Percentiles rank a stretch among this genome's conserved stretches.
Evolutionary conservation across 2,888 invertebrate species (phyloP).

Genomic region (Nebria salina): DNA sequence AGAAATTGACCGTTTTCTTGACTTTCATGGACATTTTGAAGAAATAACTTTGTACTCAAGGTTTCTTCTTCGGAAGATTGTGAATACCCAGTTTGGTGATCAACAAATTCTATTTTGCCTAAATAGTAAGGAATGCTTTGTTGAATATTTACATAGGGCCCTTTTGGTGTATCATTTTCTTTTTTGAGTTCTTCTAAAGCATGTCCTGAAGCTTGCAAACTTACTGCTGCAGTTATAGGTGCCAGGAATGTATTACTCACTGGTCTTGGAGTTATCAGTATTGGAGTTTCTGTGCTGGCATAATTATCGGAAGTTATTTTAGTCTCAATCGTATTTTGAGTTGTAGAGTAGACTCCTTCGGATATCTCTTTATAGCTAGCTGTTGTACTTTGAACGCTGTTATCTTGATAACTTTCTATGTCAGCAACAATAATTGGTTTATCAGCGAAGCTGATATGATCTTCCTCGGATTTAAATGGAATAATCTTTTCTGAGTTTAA

Average conservation of each 20-base stretch:
- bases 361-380: constrained; percentile 49
- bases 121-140: constrained; percentile 69
- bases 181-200: constrained; percentile 40
- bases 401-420: constrained; percentile 50
- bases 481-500: constrained; percentile 35
- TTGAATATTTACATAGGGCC: constrained; percentile 72
- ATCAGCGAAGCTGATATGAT: constrained; percentile 52
- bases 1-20: neutral
- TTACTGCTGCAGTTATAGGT: constrained; percentile 70
- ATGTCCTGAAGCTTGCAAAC: constrained; percentile 62
- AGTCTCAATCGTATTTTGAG: constrained; percentile 52
- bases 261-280: constrained; percentile 68
- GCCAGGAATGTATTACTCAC: constrained; percentile 68
- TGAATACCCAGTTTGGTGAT: constrained; percentile 60
- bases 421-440: constrained; percentile 61
- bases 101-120: constrained; percentile 62
- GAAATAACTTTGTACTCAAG: constrained; percentile 41
- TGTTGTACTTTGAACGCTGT: constrained; percentile 52
- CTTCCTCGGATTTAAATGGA: constrained; percentile 14
- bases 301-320: constrained; percentile 54
- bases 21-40: constrained; percentile 17
- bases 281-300: constrained; percentile 51
- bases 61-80: constrained; percentile 58
- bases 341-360: constrained; percentile 50
- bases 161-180: constrained; percentile 52